A percentile compares a stretch with the other conserved stretches of the same genome.
phyloP scores from a whole-genome alignment of 1,140 invertebrate genomes.

The Scylla paramamosain region DNA sequence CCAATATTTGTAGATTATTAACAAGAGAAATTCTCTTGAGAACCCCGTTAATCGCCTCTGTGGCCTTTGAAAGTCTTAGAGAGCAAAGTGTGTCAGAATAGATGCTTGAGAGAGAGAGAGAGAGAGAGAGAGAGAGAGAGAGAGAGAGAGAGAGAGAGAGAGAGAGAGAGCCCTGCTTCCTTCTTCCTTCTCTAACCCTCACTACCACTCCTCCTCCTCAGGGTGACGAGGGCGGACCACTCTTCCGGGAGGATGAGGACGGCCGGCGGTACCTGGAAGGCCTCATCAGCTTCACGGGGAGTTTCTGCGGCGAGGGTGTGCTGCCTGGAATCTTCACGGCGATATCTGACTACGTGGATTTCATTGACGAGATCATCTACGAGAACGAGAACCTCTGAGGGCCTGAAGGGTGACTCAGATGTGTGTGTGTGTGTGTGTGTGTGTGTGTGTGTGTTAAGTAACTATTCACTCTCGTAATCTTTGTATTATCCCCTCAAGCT shows the following conservation, averaged over 20 bases:
- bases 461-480: no score
- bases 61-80: no score
- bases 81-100: background rate
- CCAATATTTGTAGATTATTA: no score
- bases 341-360: conserved; percentile 43
- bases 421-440: background rate
- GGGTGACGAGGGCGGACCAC: conserved; percentile 54
- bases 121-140: background rate
- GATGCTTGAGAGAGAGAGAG: conserved; percentile 19
- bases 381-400: background rate
- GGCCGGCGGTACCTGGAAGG: conserved; percentile 30
- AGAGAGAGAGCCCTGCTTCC: no score
- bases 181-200: no score
- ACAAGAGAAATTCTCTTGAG: no score
- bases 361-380: conserved; percentile 57
- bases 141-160: background rate
- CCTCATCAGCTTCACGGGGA: conserved; percentile 47
- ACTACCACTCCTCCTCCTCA: background rate
- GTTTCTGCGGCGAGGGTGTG: background rate
- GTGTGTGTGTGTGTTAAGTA: no score
- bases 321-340: conserved; percentile 55
- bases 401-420: background rate
- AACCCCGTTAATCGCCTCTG: no score
- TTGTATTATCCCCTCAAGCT: no score
- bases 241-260: background rate